Evolutionary conservation across 2,888 invertebrate species (phyloP).

Genomic region (Marronus borbonicus): DNA sequence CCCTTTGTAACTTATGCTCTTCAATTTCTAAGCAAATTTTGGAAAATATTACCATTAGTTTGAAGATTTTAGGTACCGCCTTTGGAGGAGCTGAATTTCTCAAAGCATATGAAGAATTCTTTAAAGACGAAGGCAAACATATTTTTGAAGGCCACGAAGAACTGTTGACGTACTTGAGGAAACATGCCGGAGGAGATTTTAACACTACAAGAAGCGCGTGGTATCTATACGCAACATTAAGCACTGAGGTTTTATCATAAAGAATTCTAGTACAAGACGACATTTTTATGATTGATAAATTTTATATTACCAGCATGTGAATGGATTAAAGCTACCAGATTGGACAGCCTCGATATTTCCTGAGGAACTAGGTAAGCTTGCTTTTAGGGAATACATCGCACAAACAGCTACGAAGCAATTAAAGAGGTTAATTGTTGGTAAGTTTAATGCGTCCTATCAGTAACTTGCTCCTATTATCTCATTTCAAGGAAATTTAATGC

Average conservation of each 20-base stretch:
- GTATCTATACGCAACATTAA: slow-evolving; percentile 25
- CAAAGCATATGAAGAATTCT: slow-evolving; percentile 25
- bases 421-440: slow-evolving; percentile 13
- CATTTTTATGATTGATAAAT: background rate
- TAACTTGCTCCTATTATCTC: background rate
- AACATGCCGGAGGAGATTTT: slow-evolving; percentile 31
- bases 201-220: slow-evolving; percentile 30
- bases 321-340: slow-evolving; percentile 14
- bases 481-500: slow-evolving; percentile 11
- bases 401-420: slow-evolving; percentile 23
- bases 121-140: slow-evolving; percentile 25
- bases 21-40: too few relatives aligned
- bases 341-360: slow-evolving; percentile 10
- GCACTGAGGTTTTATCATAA: slow-evolving; percentile 29
- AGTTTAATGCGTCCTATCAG: background rate
- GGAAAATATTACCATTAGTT: background rate
- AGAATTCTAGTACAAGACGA: background rate
- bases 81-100: background rate
- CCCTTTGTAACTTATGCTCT: too few relatives aligned
- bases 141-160: slow-evolving; percentile 14
- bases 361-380: background rate
- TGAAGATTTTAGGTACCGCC: slow-evolving; percentile 30
- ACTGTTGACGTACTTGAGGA: slow-evolving; percentile 25
- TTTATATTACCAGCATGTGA: background rate
- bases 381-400: background rate